Percentiles rank a stretch among this genome's conserved stretches.
phyloP scores from a whole-genome alignment of 1,140 invertebrate species.

The Procambarus clarkii region DNA sequence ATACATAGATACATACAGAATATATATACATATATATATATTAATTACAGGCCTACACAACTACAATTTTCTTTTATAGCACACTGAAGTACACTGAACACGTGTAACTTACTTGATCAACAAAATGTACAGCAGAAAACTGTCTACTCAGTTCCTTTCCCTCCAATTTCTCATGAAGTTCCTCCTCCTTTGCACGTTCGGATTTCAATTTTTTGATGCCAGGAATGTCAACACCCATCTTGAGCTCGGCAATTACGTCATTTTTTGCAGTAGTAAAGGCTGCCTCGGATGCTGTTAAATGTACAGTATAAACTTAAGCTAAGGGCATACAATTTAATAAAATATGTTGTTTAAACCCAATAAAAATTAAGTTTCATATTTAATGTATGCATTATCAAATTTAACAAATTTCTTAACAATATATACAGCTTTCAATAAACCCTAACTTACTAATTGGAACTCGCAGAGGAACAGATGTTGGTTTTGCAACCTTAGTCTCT shows the following conservation, averaged over 20 bases:
- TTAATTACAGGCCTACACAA: no score
- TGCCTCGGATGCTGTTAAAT: slow-evolving; percentile 45
- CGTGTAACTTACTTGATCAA: slow-evolving; percentile 84
- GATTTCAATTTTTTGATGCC: slow-evolving; percentile 94
- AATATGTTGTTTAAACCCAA: no score
- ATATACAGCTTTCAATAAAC: no score
- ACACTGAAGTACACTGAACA: no score
- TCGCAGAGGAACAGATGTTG: slow-evolving; percentile 83
- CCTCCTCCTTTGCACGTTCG: slow-evolving; percentile 87
- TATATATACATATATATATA: no score
- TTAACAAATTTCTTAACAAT: no score
- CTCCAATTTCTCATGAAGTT: slow-evolving; percentile 86
- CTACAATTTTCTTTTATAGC: no score
- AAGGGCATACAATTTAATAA: no score
- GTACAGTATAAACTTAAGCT: slow-evolving; percentile 17
- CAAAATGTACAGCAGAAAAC: slow-evolving; percentile 90
- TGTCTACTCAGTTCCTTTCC: slow-evolving; percentile 88
- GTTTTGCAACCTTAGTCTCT: slow-evolving; percentile 82
- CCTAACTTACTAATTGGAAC: slow-evolving; percentile 47
- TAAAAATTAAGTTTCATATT: no score
- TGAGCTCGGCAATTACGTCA: slow-evolving; percentile 91
- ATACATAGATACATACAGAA: no score
- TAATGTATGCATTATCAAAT: no score
- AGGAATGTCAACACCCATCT: slow-evolving; percentile 91
- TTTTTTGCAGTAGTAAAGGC: slow-evolving; percentile 80